A percentile compares a stretch with the other conserved stretches of the same genome.
Evolutionary conservation across 1,140 invertebrate genomes (phyloP).

Genomic region (Diorhabda elongata): DNA sequence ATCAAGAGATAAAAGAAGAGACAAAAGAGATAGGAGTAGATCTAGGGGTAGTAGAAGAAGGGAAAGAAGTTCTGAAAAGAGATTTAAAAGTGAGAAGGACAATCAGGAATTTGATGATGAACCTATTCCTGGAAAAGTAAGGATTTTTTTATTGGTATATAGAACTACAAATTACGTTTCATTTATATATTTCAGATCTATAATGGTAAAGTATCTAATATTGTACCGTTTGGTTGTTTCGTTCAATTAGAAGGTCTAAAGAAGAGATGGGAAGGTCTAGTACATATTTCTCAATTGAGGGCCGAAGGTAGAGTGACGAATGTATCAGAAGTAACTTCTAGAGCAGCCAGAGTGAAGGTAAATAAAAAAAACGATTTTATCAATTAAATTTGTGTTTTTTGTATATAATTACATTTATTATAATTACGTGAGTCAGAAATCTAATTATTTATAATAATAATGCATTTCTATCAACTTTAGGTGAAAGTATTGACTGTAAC

Average conservation of each 20-base stretch:
- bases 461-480: slow-evolving; percentile 20
- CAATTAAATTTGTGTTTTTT: too few species aligned
- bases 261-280: slow-evolving; percentile 88
- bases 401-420: too few species aligned
- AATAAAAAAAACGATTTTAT: too few species aligned
- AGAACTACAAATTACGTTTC: neutral
- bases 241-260: slow-evolving; percentile 90
- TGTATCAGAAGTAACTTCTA: slow-evolving; percentile 88
- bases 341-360: slow-evolving; percentile 89
- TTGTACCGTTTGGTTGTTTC: slow-evolving; percentile 97
- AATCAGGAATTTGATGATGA: slow-evolving; percentile 59
- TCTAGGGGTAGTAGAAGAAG: slow-evolving; percentile 34
- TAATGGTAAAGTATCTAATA: slow-evolving; percentile 89
- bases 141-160: slow-evolving; percentile 1
- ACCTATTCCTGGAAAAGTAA: slow-evolving; percentile 59
- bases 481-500: slow-evolving; percentile 86
- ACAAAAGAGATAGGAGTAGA: slow-evolving; percentile 44
- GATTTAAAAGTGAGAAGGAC: slow-evolving; percentile 47
- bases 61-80: slow-evolving; percentile 44
- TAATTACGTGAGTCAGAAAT: too few species aligned
- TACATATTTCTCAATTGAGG: slow-evolving; percentile 94
- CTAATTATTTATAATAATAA: too few species aligned
- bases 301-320: slow-evolving; percentile 91
- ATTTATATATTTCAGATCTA: slow-evolving; percentile 66
- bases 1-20: slow-evolving; percentile 23